Conservation (phyloP, 2,113 vertebrate species). For the Caracal caracal region DNA sequence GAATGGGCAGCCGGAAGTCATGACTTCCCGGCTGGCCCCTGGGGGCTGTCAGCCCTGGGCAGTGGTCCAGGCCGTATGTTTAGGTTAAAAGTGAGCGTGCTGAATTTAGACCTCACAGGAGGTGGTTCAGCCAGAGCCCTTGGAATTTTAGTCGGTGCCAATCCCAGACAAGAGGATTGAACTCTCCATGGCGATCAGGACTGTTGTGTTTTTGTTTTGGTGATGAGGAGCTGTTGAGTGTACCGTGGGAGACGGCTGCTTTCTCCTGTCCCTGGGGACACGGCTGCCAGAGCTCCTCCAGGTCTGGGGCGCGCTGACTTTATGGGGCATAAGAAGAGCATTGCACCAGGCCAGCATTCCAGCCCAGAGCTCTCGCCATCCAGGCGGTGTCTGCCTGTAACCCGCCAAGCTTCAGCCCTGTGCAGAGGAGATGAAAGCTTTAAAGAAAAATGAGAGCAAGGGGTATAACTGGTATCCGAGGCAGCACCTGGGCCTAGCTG, state of each 20-base stretch:
- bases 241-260: slow-evolving; percentile 60
- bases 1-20: background rate
- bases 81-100: slow-evolving; percentile 44
- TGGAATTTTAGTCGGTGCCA: slow-evolving; percentile 75
- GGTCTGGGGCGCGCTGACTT: background rate
- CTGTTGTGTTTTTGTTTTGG: slow-evolving; percentile 81
- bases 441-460: background rate
- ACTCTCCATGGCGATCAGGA: slow-evolving; percentile 77
- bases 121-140: slow-evolving; percentile 51
- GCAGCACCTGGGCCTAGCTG: background rate
- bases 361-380: background rate
- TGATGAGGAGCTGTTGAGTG: slow-evolving; percentile 54
- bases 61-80: slow-evolving; percentile 54
- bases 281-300: slow-evolving; percentile 42
- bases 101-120: slow-evolving; percentile 70
- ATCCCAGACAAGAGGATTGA: slow-evolving; percentile 75
- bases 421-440: background rate
- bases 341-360: background rate
- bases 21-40: background rate
- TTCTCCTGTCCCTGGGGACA: slow-evolving; percentile 46
- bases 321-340: background rate
- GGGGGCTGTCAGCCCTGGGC: slow-evolving; percentile 26
- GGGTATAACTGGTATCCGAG: background rate
- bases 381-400: background rate
- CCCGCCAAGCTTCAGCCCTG: background rate